These are phyloP conservation scores for Gallinago stenura DNA, from an alignment of 2,797 vertebrate species.

Conservation along the genomic window DNA sequence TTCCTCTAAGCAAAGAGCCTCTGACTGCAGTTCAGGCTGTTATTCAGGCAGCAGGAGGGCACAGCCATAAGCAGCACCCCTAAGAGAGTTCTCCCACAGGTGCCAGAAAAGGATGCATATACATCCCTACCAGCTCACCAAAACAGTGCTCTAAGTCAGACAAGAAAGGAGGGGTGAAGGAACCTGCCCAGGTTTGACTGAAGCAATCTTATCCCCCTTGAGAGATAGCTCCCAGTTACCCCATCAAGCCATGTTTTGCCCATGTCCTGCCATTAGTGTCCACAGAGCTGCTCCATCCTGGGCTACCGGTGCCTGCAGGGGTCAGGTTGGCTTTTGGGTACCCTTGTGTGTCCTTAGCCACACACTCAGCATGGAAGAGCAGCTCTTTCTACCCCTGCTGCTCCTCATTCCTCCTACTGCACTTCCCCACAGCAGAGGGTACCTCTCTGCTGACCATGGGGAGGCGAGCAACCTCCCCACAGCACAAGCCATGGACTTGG, in stretches of 20 bases:
- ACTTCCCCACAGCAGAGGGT: not conserved
- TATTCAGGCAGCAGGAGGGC: not conserved
- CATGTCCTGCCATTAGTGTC: not conserved
- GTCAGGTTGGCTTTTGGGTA: not conserved
- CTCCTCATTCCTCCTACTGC: not conserved
- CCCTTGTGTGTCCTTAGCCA: not conserved
- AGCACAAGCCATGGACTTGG: not conserved
- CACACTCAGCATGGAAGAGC: accelerated
- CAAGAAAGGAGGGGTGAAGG: not conserved
- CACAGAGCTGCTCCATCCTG: not conserved
- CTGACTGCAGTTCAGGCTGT: not conserved
- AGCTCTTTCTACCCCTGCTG: not conserved
- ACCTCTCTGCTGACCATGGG: not conserved
- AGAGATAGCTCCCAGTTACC: not conserved
- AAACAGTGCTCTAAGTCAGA: not conserved
- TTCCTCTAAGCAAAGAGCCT: not conserved
- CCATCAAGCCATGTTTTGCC: not conserved
- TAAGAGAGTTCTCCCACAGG: not conserved
- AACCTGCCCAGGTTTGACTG: not conserved
- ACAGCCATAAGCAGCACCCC: not conserved
- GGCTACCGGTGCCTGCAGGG: not conserved
- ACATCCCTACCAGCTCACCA: not conserved
- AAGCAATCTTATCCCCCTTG: not conserved
- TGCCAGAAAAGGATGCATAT: not conserved
- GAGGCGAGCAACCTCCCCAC: not conserved